phyloP scores from a whole-genome alignment of 1,140 invertebrate species.

The Drosophila arawakana region DNA sequence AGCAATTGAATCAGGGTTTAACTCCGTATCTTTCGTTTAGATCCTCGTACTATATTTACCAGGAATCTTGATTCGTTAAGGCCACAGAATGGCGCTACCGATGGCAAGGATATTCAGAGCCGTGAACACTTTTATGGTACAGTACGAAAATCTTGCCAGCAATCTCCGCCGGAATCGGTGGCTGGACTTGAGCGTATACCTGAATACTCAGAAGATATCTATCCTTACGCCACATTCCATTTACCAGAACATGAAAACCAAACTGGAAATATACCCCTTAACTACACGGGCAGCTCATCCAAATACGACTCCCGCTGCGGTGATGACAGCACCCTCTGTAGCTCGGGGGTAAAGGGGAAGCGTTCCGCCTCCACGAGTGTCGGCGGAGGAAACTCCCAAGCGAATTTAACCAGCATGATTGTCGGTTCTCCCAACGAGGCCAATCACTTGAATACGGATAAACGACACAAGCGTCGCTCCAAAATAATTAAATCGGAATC shows the following conservation, averaged over 20 bases:
- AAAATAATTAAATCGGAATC: constrained; percentile 86
- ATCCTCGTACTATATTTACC: constrained; percentile 58
- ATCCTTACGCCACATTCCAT: constrained; percentile 88
- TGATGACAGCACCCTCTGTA: constrained; percentile 58
- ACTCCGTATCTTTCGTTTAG: constrained; percentile 30
- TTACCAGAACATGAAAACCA: constrained; percentile 86
- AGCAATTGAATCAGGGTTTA: background rate
- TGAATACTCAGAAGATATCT: constrained; percentile 88
- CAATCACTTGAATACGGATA: constrained; percentile 62
- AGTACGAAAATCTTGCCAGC: constrained; percentile 85
- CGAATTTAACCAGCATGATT: constrained; percentile 39
- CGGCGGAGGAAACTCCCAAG: constrained; percentile 36
- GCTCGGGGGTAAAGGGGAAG: constrained; percentile 54
- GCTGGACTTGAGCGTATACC: constrained; percentile 86
- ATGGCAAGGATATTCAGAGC: constrained; percentile 82
- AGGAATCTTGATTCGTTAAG: constrained; percentile 56
- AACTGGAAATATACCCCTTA: constrained; percentile 65
- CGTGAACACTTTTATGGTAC: constrained; percentile 87
- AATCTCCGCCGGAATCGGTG: constrained; percentile 85
- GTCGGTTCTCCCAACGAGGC: constrained; percentile 39
- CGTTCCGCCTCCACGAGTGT: constrained; percentile 76
- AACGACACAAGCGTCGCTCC: constrained; percentile 56
- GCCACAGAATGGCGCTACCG: constrained; percentile 32
- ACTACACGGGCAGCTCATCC: constrained; percentile 55
- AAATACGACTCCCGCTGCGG: constrained; percentile 56